These are phyloP conservation scores for Elegia similella DNA, from an alignment of 2,888 invertebrate species.

Conservation along the genomic window DNA sequence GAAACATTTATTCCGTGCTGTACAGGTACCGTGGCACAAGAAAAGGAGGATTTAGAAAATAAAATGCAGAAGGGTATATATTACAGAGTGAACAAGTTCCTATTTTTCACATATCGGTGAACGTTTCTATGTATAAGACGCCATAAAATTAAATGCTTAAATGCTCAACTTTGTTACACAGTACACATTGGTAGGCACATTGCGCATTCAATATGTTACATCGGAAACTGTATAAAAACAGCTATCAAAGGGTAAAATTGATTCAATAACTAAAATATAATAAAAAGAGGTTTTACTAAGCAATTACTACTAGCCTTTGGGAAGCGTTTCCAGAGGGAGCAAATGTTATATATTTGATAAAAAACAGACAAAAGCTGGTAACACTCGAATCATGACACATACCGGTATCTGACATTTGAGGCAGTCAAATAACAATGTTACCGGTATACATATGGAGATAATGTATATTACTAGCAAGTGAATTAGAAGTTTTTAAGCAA, in stretches of 20 bases:
- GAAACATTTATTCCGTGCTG: slow-evolving; percentile 52
- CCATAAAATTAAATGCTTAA: slow-evolving; percentile 73
- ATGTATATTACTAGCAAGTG: neutral
- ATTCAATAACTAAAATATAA: slow-evolving; percentile 13
- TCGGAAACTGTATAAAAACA: slow-evolving; percentile 22
- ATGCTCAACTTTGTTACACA: slow-evolving; percentile 51
- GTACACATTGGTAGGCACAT: slow-evolving; percentile 15
- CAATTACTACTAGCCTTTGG: neutral
- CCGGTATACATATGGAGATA: neutral
- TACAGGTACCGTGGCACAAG: slow-evolving; percentile 60
- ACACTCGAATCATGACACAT: neutral
- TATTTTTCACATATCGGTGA: slow-evolving; percentile 29
- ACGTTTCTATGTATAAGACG: slow-evolving; percentile 46
- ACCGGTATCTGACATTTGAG: neutral
- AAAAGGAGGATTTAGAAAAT: slow-evolving; percentile 51
- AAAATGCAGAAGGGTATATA: slow-evolving; percentile 1
- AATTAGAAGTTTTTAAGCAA: neutral
- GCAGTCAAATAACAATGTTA: neutral
- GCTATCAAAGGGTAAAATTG: slow-evolving; percentile 19
- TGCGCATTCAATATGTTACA: slow-evolving; percentile 20
- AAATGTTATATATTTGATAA: neutral
- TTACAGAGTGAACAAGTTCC: neutral
- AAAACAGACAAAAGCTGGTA: neutral
- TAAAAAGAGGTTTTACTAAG: slow-evolving; percentile 5
- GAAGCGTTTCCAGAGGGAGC: slow-evolving; percentile 12